Percentiles rank a stretch among this genome's conserved stretches.
Conservation (phyloP, 2,797 vertebrate genomes). For the Platalea minor region DNA sequence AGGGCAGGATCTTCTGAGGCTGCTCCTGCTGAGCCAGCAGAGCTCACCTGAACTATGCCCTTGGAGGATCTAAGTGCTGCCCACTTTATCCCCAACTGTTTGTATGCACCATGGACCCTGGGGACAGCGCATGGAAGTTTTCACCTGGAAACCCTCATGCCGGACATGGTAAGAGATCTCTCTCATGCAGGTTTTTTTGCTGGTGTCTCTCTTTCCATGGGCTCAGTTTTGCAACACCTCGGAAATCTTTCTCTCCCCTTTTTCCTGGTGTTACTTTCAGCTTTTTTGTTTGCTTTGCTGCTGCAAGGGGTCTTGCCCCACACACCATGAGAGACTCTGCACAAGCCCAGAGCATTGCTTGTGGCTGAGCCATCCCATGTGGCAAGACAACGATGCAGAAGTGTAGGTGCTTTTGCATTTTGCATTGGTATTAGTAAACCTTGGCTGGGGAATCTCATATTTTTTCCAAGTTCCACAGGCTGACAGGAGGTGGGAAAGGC, state of each 20-base stretch:
- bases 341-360: background rate
- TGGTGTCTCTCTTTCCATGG: background rate
- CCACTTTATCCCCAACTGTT: background rate
- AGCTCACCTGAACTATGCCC: background rate
- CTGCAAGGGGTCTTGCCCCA: background rate
- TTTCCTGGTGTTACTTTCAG: background rate
- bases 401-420: background rate
- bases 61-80: background rate
- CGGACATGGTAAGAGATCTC: fast-evolving
- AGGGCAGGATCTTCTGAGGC: background rate
- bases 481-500: slow-evolving; percentile 11
- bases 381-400: background rate
- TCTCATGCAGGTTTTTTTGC: background rate
- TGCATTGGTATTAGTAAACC: background rate
- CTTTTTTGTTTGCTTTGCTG: background rate
- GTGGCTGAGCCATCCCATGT: background rate
- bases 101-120: background rate
- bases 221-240: background rate
- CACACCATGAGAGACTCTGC: background rate
- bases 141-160: background rate
- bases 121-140: background rate
- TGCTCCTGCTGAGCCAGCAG: background rate
- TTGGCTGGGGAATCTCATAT: background rate
- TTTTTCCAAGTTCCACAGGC: background rate
- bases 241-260: background rate